Evolutionary conservation across 1,140 invertebrate genomes (phyloP).

Genomic region (Plectrocnemia conspersa): DNA sequence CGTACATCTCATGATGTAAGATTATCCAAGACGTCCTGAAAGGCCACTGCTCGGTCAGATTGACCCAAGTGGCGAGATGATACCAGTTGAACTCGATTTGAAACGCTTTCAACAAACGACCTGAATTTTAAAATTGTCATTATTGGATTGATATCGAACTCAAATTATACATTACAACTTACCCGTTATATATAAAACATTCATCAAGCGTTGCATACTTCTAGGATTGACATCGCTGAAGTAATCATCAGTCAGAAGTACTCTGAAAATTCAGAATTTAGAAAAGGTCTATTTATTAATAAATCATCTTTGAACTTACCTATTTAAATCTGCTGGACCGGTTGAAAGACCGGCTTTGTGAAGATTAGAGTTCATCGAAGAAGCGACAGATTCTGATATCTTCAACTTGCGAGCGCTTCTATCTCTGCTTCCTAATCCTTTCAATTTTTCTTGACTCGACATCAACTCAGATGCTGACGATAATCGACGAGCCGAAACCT

Average conservation of each 20-base stretch:
- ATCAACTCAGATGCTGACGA: conserved; percentile 76
- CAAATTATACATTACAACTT: conserved; percentile 32
- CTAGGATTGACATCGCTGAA: conserved; percentile 96
- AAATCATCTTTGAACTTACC: conserved; percentile 11
- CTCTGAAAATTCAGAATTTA: conserved; percentile 46
- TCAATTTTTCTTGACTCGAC: conserved; percentile 62
- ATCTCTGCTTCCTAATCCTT: conserved; percentile 27
- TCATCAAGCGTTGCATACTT: conserved; percentile 94
- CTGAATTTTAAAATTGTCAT: conserved; percentile 44
- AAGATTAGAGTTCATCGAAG: conserved; percentile 82
- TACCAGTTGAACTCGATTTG: conserved; percentile 99
- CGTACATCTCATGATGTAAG: conserved; percentile 84
- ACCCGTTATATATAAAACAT: conserved; percentile 95
- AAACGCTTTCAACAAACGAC: conserved; percentile 93
- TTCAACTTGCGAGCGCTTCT: conserved; percentile 58
- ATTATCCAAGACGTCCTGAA: conserved; percentile 97
- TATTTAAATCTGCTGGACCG: conserved; percentile 31
- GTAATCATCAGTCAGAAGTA: conserved; percentile 90
- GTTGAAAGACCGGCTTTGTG: conserved; percentile 47
- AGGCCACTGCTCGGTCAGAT: conserved; percentile 98
- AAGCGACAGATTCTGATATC: conserved; percentile 81
- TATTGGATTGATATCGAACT: neutral
- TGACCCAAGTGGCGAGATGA: conserved; percentile 93
- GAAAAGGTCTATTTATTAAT: neutral
- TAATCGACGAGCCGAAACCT: conserved; percentile 64